Evolutionary conservation across 2,797 vertebrate species (phyloP), one percentile per base, ranked within the genome.

Genomic region (Karalla daura): DNA sequence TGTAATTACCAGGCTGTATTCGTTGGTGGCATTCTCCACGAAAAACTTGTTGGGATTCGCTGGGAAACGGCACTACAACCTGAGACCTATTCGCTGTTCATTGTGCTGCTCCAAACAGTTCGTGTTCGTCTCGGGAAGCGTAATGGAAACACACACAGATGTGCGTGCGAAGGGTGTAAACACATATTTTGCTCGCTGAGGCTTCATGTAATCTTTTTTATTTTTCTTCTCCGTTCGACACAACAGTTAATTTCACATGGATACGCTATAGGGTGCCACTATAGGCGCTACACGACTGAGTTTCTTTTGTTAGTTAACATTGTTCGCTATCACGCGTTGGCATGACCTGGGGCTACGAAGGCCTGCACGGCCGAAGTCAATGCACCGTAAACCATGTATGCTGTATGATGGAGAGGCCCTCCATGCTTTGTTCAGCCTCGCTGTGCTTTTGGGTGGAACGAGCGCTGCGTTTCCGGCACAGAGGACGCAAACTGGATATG

Each of bases 311-410:
- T 24, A 20, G 25, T 49, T 54, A 17, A 45, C 25, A 70, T 36
- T 27, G 17, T 58, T 24, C 8, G 18, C 54, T 24, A 63, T 51
- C 63, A 52, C 59, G 63, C 8, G 6, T 70, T 58, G 25, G 14
- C 43, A 40, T 71, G 43, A 69, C 76, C 70, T 12, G 14, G 0
- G 70, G 81, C 78, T 66, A 55, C 28, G 18, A 37, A 49, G 15
- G 37, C 55, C 46, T 28, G 43, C 17, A 6, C 7, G 21, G 53
- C 58, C 47, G 41, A 39, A 78, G 51, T 70, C 69, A 83, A 67
- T 4, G 73, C 37, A 54, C 58, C 76, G 58, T 82, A 58, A 83
- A 76, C 39, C 60, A 59, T 59, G 55, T 35, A 45, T 54, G 70
- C 70, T 69, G 64, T 30, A 17, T 35, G 46, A 65, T 61, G 25